Conservation (phyloP, 2,888 invertebrate species). For the Stomorhina lunata region DNA sequence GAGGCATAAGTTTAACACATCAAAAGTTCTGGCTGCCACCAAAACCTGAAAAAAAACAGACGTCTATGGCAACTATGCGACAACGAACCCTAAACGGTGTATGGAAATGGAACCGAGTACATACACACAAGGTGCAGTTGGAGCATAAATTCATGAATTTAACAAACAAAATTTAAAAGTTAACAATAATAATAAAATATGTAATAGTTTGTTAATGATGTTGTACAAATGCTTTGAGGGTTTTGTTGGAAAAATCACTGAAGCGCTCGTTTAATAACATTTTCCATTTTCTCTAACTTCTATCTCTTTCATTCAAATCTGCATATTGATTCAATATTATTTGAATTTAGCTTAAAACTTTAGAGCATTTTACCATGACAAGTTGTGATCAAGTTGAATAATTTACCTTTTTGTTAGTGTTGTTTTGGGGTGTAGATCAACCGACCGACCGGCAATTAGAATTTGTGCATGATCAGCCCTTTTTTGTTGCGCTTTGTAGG, state of each 20-base stretch:
- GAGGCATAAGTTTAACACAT: neutral
- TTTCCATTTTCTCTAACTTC: neutral
- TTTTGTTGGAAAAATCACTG: constrained; percentile 55
- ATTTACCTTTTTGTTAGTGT: constrained; percentile 15
- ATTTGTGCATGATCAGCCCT: constrained; percentile 54
- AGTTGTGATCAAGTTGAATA: constrained; percentile 28
- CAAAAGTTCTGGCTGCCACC: constrained; percentile 30
- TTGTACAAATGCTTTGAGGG: neutral
- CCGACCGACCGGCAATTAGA: constrained; percentile 34
- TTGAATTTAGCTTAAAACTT: neutral
- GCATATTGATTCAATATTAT: constrained; percentile 34
- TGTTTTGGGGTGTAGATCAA: constrained; percentile 59
- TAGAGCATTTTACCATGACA: constrained; percentile 30
- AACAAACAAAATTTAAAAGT: neutral
- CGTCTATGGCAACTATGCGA: constrained; percentile 31
- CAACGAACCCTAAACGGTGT: constrained; percentile 62
- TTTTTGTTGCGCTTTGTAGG: constrained; percentile 41
- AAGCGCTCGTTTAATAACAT: constrained; percentile 49
- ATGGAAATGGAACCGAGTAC: constrained; percentile 26
- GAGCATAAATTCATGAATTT: constrained; percentile 5
- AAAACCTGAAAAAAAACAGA: neutral
- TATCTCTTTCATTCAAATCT: constrained; percentile 28
- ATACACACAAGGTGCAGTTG: constrained; percentile 56
- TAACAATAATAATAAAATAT: neutral
- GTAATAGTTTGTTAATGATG: constrained; percentile 33